Evolutionary conservation across 2,888 invertebrate genomes (phyloP).

Genomic region (Corythucha ciliata): DNA sequence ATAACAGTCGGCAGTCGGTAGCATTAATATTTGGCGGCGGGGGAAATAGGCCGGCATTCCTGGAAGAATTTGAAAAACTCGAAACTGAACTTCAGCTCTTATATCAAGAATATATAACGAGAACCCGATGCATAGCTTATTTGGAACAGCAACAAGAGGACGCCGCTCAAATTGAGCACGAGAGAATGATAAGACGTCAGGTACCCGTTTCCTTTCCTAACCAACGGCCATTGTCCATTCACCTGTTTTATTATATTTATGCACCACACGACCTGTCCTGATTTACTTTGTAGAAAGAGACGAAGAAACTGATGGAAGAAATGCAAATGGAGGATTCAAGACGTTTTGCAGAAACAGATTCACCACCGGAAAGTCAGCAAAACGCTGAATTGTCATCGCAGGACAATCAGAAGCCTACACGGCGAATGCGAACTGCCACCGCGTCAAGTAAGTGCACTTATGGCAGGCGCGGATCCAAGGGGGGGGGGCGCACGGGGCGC

Average conservation of each 20-base stretch:
- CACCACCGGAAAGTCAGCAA: not conserved
- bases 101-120: constrained; percentile 78
- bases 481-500: too few relatives aligned
- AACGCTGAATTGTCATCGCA: too few relatives aligned
- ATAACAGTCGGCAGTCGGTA: too few relatives aligned
- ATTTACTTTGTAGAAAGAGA: constrained; percentile 28
- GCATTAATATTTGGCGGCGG: not conserved
- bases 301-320: constrained; percentile 34
- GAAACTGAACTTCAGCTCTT: constrained; percentile 75
- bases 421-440: constrained; percentile 30
- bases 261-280: not conserved
- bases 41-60: constrained; percentile 71
- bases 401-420: constrained; percentile 16
- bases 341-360: constrained; percentile 31
- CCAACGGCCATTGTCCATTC: not conserved
- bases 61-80: constrained; percentile 86
- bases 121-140: constrained; percentile 79
- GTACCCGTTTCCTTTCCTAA: constrained; percentile 31
- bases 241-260: too few relatives aligned
- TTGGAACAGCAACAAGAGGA: constrained; percentile 79
- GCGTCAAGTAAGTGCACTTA: constrained; percentile 25
- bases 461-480: too few relatives aligned
- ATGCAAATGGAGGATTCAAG: constrained; percentile 33
- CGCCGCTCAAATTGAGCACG: constrained; percentile 65
- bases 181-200: constrained; percentile 63